Percentiles rank a stretch among this genome's conserved stretches.
Evolutionary conservation across 2,888 invertebrate genomes (phyloP).

Genomic region (Acleris emargana): DNA sequence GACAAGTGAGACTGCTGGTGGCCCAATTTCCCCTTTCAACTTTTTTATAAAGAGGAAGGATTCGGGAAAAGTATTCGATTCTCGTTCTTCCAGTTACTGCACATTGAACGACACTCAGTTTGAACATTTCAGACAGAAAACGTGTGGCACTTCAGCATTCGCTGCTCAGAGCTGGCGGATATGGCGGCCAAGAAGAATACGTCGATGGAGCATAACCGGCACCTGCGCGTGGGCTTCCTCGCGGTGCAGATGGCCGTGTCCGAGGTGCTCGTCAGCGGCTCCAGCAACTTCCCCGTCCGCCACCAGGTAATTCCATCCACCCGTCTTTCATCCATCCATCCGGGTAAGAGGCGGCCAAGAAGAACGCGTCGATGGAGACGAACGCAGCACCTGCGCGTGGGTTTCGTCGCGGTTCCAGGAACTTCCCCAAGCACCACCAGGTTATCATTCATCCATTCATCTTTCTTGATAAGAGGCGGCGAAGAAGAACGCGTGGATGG

Average conservation of each 20-base stretch:
- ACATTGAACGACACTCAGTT: too few relatives aligned
- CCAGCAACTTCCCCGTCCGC: constrained; percentile 40
- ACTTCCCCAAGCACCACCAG: constrained; percentile 34
- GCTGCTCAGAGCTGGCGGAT: constrained; percentile 65
- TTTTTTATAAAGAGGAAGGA: too few relatives aligned
- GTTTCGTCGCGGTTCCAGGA: constrained; percentile 43
- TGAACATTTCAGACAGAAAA: constrained; percentile 45
- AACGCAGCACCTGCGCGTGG: constrained; percentile 38
- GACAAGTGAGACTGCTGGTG: too few relatives aligned
- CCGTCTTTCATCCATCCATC: too few relatives aligned
- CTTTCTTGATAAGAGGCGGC: too few relatives aligned
- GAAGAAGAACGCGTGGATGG: too few relatives aligned
- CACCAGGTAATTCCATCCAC: neutral
- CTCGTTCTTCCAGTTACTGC: too few relatives aligned
- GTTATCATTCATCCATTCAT: neutral
- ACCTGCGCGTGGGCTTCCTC: constrained; percentile 64
- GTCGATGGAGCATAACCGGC: constrained; percentile 48
- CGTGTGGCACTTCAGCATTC: constrained; percentile 60
- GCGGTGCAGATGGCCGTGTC: constrained; percentile 68
- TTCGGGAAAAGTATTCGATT: too few relatives aligned
- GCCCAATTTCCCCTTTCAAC: too few relatives aligned
- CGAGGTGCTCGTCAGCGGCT: constrained; percentile 56
- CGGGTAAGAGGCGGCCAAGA: too few relatives aligned
- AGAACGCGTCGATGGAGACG: constrained; percentile 20
- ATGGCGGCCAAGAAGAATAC: constrained; percentile 41